These are phyloP conservation scores for Fissipunctia ypsillon DNA, from an alignment of 2,888 invertebrate species.

Conservation along the genomic window DNA sequence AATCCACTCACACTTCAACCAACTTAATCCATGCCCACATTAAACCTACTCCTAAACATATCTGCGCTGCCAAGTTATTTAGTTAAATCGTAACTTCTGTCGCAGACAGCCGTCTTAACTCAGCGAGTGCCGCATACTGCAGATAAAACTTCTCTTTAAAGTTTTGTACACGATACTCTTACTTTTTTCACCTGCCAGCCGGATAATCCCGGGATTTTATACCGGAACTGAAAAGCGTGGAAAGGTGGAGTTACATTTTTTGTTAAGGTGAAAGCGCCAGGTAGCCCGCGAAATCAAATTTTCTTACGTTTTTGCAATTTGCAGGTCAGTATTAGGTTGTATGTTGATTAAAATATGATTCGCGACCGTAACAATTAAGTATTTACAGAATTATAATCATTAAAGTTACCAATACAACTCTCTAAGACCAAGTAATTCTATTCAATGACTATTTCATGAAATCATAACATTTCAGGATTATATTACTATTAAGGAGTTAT, in stretches of 20 bases:
- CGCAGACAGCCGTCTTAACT: constrained; percentile 45
- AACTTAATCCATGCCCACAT: constrained; percentile 9
- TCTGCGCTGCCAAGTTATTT: constrained; percentile 27
- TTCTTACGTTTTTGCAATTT: no score
- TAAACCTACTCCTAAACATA: constrained; percentile 6
- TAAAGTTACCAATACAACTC: no score
- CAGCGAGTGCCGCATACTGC: constrained; percentile 36
- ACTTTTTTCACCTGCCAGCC: constrained; percentile 55
- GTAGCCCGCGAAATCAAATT: no score
- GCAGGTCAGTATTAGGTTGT: no score
- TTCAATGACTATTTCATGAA: no score
- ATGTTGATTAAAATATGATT: no score
- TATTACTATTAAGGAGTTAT: no score
- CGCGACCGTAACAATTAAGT: no score
- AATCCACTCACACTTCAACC: not conserved
- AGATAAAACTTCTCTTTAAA: constrained; percentile 55
- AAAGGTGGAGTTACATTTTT: not conserved
- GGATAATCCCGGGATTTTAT: constrained; percentile 42
- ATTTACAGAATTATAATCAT: no score
- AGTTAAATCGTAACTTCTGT: constrained; percentile 44
- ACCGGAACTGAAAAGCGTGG: not conserved
- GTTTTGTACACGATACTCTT: constrained; percentile 33
- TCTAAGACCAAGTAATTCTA: no score
- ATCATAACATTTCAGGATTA: no score
- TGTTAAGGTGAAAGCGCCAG: no score